phyloP scores from a whole-genome alignment of 2,113 vertebrate genomes.

The Passerina amoena region DNA sequence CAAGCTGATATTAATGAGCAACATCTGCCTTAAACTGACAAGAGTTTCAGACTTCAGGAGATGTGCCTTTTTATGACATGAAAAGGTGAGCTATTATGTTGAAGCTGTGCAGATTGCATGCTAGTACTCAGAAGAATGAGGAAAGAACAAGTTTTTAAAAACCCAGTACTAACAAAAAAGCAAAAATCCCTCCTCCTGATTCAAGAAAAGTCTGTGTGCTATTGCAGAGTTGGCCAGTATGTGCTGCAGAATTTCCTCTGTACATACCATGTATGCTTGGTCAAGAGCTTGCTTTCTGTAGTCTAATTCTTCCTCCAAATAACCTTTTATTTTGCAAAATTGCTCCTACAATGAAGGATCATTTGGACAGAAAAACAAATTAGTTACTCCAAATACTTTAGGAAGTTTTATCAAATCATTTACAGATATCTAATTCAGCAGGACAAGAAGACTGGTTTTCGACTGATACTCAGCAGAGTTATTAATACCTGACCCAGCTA shows the following conservation, averaged over 20 bases:
- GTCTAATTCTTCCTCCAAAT: constrained; percentile 96
- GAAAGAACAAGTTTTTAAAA: neutral
- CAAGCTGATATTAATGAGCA: neutral
- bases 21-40: neutral
- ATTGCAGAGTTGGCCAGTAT: neutral
- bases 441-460: neutral
- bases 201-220: neutral
- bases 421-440: neutral
- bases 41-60: neutral
- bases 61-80: neutral
- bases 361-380: constrained; percentile 23
- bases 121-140: neutral
- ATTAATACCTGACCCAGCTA: neutral
- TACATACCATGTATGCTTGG: constrained; percentile 94
- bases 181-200: neutral
- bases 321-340: constrained; percentile 99
- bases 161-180: neutral
- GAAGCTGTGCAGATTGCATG: neutral
- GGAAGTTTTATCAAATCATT: neutral
- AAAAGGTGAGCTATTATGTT: neutral
- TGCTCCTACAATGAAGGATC: constrained; percentile 83
- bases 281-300: constrained; percentile 97
- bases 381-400: neutral
- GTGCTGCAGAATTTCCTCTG: neutral
- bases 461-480: neutral